A percentile compares a stretch with the other conserved stretches of the same genome.
phyloP scores from a whole-genome alignment of 2,888 invertebrate species.

The Platycheirus albimanus region DNA sequence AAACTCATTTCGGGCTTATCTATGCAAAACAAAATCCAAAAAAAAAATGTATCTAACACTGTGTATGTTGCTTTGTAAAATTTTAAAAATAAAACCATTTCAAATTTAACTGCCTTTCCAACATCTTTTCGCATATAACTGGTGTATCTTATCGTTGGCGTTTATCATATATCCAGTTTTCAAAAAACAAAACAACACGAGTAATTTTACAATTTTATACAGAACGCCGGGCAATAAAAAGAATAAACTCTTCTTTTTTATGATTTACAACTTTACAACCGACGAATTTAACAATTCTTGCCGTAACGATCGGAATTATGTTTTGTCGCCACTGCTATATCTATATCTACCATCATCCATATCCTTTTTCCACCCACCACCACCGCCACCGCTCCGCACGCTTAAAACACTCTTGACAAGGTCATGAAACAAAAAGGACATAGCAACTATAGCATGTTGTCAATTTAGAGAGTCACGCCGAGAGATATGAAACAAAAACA shows the following conservation, averaged over 20 bases:
- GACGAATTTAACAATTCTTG: slow-evolving; percentile 67
- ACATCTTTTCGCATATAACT: slow-evolving; percentile 57
- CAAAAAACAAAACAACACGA: slow-evolving; percentile 29
- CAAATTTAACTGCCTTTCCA: slow-evolving; percentile 71
- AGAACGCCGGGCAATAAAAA: slow-evolving; percentile 59
- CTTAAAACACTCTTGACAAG: slow-evolving; percentile 58
- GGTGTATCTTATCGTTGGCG: slow-evolving; percentile 57
- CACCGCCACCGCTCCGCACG: no score
- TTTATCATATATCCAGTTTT: slow-evolving; percentile 36
- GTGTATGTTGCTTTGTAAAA: slow-evolving; percentile 39
- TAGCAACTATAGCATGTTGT: slow-evolving; percentile 30
- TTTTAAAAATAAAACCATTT: slow-evolving; percentile 61
- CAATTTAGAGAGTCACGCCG: slow-evolving; percentile 40
- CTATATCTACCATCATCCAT: slow-evolving; percentile 31
- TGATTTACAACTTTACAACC: slow-evolving; percentile 73
- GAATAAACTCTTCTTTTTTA: slow-evolving; percentile 57
- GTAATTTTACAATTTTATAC: slow-evolving; percentile 66
- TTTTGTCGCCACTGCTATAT: slow-evolving; percentile 38
- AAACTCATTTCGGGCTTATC: slow-evolving; percentile 72
- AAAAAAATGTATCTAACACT: slow-evolving; percentile 7
- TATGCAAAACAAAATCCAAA: slow-evolving; percentile 53
- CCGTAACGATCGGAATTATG: slow-evolving; percentile 68
- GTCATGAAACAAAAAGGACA: slow-evolving; percentile 62
- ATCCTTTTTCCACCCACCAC: neutral
- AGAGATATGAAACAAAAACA: slow-evolving; percentile 63